A percentile compares a stretch with the other conserved stretches of the same genome.
These are phyloP conservation scores for Bambusicola thoracicus DNA, from an alignment of 2,113 vertebrate species.

Conservation along the genomic window DNA sequence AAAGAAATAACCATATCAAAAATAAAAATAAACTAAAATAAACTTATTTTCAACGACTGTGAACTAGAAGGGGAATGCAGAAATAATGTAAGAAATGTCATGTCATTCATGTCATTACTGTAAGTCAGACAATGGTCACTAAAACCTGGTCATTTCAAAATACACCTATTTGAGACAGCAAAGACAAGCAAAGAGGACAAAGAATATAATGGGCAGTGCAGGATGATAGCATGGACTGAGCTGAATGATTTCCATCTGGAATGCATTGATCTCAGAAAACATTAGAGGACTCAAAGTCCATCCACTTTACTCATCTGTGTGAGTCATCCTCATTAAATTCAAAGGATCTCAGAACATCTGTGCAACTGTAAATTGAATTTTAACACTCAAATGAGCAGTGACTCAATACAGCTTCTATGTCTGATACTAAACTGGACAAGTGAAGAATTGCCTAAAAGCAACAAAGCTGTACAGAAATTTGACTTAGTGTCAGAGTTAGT, in stretches of 20 bases:
- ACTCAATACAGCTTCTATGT: constrained; percentile 51
- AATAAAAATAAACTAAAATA: background rate
- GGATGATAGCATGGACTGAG: background rate
- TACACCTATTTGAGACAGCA: constrained; percentile 26
- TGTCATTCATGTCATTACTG: constrained; percentile 23
- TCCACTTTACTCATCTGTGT: constrained; percentile 72
- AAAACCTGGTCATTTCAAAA: constrained; percentile 24
- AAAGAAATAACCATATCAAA: background rate
- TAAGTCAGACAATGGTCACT: constrained; percentile 33
- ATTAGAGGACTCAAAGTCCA: constrained; percentile 73
- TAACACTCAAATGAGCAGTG: constrained; percentile 60
- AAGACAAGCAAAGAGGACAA: constrained; percentile 33
- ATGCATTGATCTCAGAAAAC: constrained; percentile 67
- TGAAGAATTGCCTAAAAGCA: constrained; percentile 37
- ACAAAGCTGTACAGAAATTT: constrained; percentile 1
- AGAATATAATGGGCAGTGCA: constrained; percentile 46
- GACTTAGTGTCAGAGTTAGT: background rate
- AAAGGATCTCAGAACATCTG: constrained; percentile 78
- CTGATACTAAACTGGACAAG: constrained; percentile 41
- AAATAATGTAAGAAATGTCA: constrained; percentile 15
- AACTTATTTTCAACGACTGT: background rate
- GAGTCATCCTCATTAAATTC: constrained; percentile 87
- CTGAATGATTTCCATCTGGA: constrained; percentile 69
- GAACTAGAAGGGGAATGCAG: background rate
- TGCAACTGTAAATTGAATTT: constrained; percentile 74